Percentiles rank a stretch among this genome's conserved stretches.
These are phyloP conservation scores for Lamprotornis superbus DNA, from an alignment of 2,113 vertebrate species.

Conservation along the genomic window DNA sequence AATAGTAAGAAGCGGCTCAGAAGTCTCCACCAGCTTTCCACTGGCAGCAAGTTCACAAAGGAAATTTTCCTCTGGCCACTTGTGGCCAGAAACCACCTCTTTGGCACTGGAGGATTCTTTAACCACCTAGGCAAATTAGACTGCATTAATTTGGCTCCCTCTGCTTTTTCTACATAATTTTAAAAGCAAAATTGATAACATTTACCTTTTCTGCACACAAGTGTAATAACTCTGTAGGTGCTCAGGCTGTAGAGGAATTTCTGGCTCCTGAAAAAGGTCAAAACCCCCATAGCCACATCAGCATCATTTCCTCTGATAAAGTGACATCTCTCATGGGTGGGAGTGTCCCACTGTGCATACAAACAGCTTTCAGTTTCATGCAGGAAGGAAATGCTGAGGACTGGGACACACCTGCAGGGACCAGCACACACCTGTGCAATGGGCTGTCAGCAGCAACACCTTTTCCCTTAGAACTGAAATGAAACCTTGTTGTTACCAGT, in stretches of 20 bases:
- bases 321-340: not conserved
- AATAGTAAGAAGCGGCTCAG: not conserved
- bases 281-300: fast-evolving
- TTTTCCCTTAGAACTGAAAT: not conserved
- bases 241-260: not conserved
- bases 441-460: not conserved
- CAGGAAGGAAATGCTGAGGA: not conserved
- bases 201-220: not conserved
- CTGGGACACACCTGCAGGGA: not conserved
- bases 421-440: not conserved
- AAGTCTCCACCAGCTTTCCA: not conserved
- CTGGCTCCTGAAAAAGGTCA: not conserved
- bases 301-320: not conserved
- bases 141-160: not conserved
- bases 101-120: not conserved
- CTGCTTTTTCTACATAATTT: not conserved
- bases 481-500: not conserved
- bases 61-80: not conserved
- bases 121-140: not conserved
- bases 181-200: not conserved
- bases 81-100: not conserved
- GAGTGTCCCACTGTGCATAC: not conserved
- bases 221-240: not conserved
- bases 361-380: not conserved
- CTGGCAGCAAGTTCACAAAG: not conserved